A percentile compares a stretch with the other conserved stretches of the same genome.
Evolutionary conservation across 2,113 vertebrate species (phyloP).

Genomic region (Vidua chalybeata): DNA sequence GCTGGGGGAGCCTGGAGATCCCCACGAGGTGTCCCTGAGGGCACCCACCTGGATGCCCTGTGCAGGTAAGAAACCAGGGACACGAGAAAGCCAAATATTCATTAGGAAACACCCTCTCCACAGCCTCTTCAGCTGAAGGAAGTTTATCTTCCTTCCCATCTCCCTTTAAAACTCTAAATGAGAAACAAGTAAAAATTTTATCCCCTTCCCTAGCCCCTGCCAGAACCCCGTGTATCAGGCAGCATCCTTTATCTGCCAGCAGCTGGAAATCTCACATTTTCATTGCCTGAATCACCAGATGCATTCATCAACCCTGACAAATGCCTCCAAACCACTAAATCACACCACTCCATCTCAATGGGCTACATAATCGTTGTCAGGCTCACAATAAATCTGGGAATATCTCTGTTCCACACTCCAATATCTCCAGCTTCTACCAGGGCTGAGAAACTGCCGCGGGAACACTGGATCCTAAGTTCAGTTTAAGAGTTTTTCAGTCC

Average conservation of each 20-base stretch:
- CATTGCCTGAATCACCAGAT: conserved; percentile 39
- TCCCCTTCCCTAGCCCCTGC: not conserved
- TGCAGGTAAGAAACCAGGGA: not conserved
- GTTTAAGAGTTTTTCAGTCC: not conserved
- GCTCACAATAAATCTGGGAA: not conserved
- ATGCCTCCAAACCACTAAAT: conserved; percentile 46
- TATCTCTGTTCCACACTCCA: not conserved
- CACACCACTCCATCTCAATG: conserved; percentile 48
- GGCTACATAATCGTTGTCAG: conserved; percentile 58
- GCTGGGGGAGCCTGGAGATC: not conserved
- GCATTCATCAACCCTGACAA: conserved; percentile 59
- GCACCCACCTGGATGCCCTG: not conserved
- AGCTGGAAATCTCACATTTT: not conserved
- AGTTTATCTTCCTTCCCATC: not conserved
- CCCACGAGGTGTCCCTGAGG: not conserved
- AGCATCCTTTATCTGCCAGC: not conserved
- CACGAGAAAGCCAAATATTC: not conserved
- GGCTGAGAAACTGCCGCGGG: not conserved
- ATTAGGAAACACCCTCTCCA: fast-evolving
- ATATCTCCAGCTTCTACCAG: not conserved
- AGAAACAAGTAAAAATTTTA: conserved; percentile 21
- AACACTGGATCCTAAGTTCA: not conserved
- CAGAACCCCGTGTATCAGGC: not conserved
- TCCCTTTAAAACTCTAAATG: not conserved
- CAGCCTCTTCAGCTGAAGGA: not conserved